phyloP scores from a whole-genome alignment of 2,113 vertebrate species.

The Calcarius ornatus region DNA sequence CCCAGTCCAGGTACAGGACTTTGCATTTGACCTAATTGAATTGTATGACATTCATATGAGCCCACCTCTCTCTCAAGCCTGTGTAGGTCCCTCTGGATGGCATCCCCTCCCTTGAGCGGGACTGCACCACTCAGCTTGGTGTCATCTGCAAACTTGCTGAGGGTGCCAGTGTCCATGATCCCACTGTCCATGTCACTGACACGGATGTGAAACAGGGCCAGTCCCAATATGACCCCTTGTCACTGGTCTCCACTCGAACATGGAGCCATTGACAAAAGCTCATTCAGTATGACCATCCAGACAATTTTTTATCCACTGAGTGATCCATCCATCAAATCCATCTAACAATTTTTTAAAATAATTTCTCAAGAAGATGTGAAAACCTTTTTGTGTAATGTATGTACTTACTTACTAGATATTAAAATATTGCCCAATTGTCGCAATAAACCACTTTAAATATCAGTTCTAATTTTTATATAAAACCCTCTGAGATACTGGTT shows the following conservation, averaged over 20 bases:
- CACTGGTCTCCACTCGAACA: background rate
- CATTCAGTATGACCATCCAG: background rate
- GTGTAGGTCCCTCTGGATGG: background rate
- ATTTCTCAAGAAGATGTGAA: background rate
- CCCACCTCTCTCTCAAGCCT: background rate
- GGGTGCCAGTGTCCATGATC: fast-evolving
- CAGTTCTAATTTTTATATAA: background rate
- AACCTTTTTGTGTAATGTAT: background rate
- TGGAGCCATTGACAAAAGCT: background rate
- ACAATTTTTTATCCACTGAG: background rate
- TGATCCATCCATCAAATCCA: background rate
- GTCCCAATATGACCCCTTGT: fast-evolving
- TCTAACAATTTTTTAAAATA: background rate
- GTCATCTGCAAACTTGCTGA: fast-evolving
- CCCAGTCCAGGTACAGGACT: background rate
- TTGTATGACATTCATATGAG: background rate
- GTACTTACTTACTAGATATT: background rate
- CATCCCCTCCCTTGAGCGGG: fast-evolving
- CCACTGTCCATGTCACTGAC: fast-evolving
- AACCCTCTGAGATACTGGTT: background rate
- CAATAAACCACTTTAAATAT: background rate
- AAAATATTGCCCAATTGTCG: background rate
- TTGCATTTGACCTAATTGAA: fast-evolving
- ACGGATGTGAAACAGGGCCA: no score
- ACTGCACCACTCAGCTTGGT: background rate